Evolutionary conservation across 2,888 invertebrate genomes (phyloP), one percentile per base, ranked within the genome.

Genomic region (Drosophila colorata): DNA sequence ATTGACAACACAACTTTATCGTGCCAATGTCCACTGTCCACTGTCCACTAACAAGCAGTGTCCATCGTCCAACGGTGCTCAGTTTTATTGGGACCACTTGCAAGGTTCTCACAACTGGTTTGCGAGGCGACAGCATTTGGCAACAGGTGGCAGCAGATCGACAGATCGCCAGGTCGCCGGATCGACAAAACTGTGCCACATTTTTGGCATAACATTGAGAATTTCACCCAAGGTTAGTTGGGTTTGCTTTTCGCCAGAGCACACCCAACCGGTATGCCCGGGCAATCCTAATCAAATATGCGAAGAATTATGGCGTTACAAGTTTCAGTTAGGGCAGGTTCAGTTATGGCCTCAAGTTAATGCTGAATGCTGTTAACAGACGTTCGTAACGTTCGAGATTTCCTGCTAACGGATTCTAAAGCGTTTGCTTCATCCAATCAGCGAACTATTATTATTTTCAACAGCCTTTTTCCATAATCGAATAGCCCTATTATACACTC

Each of bases 41-140:
- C 18, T 6, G 9, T 40, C 40, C 28, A 14, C n/a, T n/a, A 3
- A 25, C 25, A 7, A 25, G 23, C 38, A 16, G 7, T 31, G 23
- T 33, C 38, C 40, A n/a, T 0, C 23, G 52, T 38, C 35, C 53
- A 71, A 58, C 58, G 72, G 35, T 71, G 65, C 33, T 55, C 57
- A 31, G 60, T 47, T 59, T 71, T 71, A 71, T 71, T 72, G 59
- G 59, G 70, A 70, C 58, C 66, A 66, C 47, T 71, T 60, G 73
- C 53, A 72, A 73, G 53, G 73, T 72, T 72, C 72, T 72, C 41
- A 14, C 78, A 77, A 77, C 75, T 56, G 70, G 70, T 75, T 74
- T 74, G 48, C 41, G 9, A 48, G 46, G 66, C 57, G 41, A 65
- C 65, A 59, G 43, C 56, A 43, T 75, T 64, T 69, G 70, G 59